Evolutionary conservation across 2,113 vertebrate species (phyloP).

Genomic region (Tylochromis polylepis): DNA sequence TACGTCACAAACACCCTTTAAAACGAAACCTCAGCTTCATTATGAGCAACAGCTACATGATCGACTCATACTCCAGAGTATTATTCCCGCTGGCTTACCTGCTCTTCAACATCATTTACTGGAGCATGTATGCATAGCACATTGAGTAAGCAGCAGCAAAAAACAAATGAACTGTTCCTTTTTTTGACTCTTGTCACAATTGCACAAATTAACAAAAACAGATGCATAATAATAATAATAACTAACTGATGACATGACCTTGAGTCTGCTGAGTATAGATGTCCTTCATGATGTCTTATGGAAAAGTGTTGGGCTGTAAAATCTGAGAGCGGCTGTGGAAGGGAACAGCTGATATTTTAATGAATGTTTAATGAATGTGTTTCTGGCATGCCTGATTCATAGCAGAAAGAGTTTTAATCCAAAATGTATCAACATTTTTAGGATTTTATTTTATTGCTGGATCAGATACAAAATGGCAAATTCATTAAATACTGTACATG

Average conservation of each 20-base stretch:
- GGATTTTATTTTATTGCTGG: background rate
- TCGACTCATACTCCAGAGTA: slow-evolving; percentile 87
- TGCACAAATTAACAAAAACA: background rate
- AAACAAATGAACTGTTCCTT: background rate
- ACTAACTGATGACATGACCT: background rate
- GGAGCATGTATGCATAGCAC: slow-evolving; percentile 81
- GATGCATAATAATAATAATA: background rate
- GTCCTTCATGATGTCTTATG: background rate
- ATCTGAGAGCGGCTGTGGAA: background rate
- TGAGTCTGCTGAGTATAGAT: background rate
- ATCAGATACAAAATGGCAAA: background rate
- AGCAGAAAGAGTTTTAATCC: background rate
- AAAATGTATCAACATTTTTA: background rate
- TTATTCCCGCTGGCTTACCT: slow-evolving; percentile 87
- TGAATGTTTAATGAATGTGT: background rate
- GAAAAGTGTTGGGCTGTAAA: background rate
- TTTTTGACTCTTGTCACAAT: background rate
- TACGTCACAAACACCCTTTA: slow-evolving; percentile 76
- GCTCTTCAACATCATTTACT: slow-evolving; percentile 91
- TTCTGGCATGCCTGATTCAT: slow-evolving; percentile 26
- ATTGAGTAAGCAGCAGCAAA: background rate
- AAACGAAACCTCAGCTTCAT: slow-evolving; percentile 79
- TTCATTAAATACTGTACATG: background rate
- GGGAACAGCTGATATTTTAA: background rate
- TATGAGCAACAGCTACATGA: slow-evolving; percentile 88